Evolutionary conservation across 2,797 vertebrate genomes (phyloP).

Genomic region (Sternotherus odoratus): DNA sequence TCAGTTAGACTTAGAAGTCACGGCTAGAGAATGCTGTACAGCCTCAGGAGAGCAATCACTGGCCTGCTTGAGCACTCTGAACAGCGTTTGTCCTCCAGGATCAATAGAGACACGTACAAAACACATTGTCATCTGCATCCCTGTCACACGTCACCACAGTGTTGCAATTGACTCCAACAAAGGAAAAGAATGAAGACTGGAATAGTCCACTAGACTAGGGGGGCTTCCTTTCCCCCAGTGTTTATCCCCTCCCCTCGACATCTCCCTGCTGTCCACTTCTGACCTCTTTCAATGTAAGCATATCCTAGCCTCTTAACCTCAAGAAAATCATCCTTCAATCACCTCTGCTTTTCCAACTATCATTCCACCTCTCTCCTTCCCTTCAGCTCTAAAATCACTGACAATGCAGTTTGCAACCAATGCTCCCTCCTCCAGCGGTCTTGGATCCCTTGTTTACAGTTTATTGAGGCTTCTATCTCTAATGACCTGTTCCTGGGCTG

Average conservation of each 20-base stretch:
- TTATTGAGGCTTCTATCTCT: not conserved
- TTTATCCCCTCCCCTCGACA: accelerated
- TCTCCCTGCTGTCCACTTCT: not conserved
- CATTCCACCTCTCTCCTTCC: not conserved
- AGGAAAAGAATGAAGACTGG: accelerated
- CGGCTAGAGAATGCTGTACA: not conserved
- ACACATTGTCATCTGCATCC: not conserved
- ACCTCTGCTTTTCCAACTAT: not conserved
- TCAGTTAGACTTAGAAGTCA: not conserved
- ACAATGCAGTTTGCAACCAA: not conserved
- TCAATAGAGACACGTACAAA: not conserved
- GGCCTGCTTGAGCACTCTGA: not conserved
- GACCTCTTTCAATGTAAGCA: not conserved
- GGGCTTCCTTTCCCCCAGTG: not conserved
- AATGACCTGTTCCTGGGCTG: not conserved
- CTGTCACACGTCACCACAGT: not conserved
- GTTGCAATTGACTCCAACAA: not conserved
- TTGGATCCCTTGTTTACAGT: not conserved
- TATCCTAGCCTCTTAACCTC: not conserved
- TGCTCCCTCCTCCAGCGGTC: not conserved
- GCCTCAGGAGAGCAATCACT: not conserved
- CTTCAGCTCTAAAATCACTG: not conserved
- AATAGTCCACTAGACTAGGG: accelerated
- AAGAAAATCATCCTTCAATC: not conserved
- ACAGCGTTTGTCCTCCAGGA: not conserved